Base-by-base conservation (phyloP, 2,113 vertebrate genomes). In the Xenus cinereus region DNA sequence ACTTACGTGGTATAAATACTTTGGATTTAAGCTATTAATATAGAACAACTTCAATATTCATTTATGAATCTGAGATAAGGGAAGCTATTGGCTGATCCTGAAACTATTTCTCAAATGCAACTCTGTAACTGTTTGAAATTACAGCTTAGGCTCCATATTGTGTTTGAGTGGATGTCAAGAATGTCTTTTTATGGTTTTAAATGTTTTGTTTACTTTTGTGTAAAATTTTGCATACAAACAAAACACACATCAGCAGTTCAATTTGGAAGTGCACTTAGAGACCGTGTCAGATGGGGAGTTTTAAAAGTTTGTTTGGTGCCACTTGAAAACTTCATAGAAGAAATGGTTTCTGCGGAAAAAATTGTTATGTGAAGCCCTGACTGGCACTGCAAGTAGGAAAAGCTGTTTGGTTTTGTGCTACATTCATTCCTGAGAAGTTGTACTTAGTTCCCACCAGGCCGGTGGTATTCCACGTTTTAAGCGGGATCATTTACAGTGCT, bases 131-230 rank as follows among this genome's bases (percentile, higher is more conserved):
- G 26, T 72, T 89, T 74, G 43, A 88, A 92, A 89, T 84, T 56
- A 33, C 46, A 75, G 19, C 8, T 84, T 91, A 57, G 68, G 45
- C 51, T 81, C 43, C 41, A 13, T 72, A 41, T 77, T 39, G 0
- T 63, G 16, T 83, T 78, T 88, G 72, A 67, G 46, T 69, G 62
- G 43, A 83, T 80, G n/a, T 85, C 51, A 78, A 54, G 50, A 93
- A 94, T 76, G 86, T 86, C 30, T 72, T 96, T 89, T 91, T 63
- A 92, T 80, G 77, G 67, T n/a, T 95, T 68, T 66, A 54, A 79
- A 50, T 82, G 45, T 79, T 87, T 84, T 95, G 60, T 94, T 95
- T 92, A 82, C 81, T 83, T 91, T 60, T 71, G 45, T 74, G 53
- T 80, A 54, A 91, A 92, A 87, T 77, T 67, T 62, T 75, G 72